A percentile compares a stretch with the other conserved stretches of the same genome.
Evolutionary conservation across 2,113 vertebrate species (phyloP).

Genomic region (Ranitomeya variabilis): DNA sequence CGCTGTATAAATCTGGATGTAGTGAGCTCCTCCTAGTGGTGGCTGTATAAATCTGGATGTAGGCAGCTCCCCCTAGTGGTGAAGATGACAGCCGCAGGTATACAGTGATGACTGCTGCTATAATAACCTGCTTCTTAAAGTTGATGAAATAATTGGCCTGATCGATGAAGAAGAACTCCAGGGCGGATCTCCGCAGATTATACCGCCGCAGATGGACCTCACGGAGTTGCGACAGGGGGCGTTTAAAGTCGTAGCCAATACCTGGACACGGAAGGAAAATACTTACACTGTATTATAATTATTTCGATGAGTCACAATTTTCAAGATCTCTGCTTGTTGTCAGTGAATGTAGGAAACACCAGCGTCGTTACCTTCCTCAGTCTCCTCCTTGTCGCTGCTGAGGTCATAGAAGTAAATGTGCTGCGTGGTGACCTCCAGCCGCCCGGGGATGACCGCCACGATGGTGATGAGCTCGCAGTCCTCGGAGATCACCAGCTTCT

Average conservation of each 20-base stretch:
- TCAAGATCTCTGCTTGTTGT: not conserved
- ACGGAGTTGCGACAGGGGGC: slow-evolving; percentile 87
- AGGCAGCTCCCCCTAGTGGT: not conserved
- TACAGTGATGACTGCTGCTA: not conserved
- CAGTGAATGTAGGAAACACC: not conserved
- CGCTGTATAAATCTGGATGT: too few species aligned
- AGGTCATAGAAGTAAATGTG: slow-evolving; percentile 94
- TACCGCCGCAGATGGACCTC: slow-evolving; percentile 95
- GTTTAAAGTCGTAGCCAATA: slow-evolving; percentile 92
- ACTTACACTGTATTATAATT: too few species aligned
- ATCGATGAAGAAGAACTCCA: slow-evolving; percentile 98
- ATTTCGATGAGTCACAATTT: not conserved
- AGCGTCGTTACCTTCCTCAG: slow-evolving; percentile 81
- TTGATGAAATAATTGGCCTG: slow-evolving; percentile 98
- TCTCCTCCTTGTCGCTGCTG: slow-evolving; percentile 91
- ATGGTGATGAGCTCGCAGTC: slow-evolving; percentile 97
- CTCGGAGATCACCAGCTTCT: slow-evolving; percentile 91
- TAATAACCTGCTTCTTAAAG: slow-evolving; percentile 85
- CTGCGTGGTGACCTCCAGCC: slow-evolving; percentile 93
- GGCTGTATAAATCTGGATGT: too few species aligned
- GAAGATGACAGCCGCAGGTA: not conserved
- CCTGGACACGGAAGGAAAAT: slow-evolving; percentile 71
- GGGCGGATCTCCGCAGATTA: slow-evolving; percentile 91
- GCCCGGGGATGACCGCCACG: slow-evolving; percentile 83
- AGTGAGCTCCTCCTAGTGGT: too few species aligned